phyloP scores from a whole-genome alignment of 2,113 vertebrate genomes.

The Patagioenas fasciata region DNA sequence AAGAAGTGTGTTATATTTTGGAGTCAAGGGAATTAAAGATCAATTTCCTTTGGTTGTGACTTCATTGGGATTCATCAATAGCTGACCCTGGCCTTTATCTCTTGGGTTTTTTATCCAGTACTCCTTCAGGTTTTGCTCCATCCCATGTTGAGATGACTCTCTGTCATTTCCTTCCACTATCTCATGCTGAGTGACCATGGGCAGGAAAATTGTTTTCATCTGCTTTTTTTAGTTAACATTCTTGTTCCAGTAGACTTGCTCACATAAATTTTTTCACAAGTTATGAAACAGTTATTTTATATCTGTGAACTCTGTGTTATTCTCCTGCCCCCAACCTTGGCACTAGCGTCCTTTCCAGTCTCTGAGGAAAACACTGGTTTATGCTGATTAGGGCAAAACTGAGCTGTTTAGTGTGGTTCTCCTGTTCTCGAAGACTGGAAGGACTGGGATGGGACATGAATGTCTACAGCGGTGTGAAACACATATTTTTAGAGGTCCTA shows the following conservation, averaged over 20 bases:
- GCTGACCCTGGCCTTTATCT: background rate
- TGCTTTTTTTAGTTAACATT: background rate
- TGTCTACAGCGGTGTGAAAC: background rate
- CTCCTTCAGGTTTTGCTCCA: conserved; percentile 11
- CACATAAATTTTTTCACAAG: background rate
- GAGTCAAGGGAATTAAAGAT: background rate
- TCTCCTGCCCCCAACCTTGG: background rate
- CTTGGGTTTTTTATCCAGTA: background rate
- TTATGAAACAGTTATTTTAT: background rate
- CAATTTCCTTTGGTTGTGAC: background rate
- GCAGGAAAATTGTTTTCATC: background rate
- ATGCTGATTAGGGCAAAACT: background rate
- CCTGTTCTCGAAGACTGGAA: background rate
- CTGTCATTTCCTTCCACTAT: background rate
- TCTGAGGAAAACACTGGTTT: background rate
- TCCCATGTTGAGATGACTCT: background rate
- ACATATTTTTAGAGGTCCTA: background rate
- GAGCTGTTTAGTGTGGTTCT: background rate
- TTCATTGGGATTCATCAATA: background rate
- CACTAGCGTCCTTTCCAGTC: background rate
- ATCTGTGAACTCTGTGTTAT: background rate
- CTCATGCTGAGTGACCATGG: background rate
- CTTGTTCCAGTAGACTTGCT: background rate
- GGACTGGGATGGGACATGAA: background rate
- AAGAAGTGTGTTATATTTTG: background rate